Conservation (phyloP, 2,113 vertebrate genomes). For the Microtus pennsylvanicus region DNA sequence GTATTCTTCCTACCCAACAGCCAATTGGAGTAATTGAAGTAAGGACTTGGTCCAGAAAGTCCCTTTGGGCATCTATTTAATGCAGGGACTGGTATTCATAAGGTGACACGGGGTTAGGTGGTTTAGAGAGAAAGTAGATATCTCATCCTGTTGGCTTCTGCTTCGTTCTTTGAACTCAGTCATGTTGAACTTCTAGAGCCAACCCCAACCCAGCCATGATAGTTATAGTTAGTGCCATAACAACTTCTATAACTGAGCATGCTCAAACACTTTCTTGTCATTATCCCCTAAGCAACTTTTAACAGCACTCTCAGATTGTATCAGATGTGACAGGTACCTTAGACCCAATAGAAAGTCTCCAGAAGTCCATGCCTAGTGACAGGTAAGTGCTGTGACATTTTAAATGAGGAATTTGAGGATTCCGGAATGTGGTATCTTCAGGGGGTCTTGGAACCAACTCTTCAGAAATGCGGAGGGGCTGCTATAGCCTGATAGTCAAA, state of each 20-base stretch:
- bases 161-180: neutral
- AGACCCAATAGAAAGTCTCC: neutral
- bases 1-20: neutral
- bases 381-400: neutral
- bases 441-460: neutral
- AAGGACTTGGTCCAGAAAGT: constrained; percentile 3
- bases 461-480: neutral
- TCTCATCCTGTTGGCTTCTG: neutral
- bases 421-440: neutral
- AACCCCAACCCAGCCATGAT: neutral
- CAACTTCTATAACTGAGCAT: neutral
- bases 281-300: neutral
- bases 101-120: neutral
- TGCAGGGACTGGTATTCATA: neutral
- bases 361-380: neutral
- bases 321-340: neutral
- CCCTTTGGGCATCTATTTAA: constrained; percentile 1
- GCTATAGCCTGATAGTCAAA: too few relatives aligned
- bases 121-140: constrained; percentile 15
- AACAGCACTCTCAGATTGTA: neutral
- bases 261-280: neutral
- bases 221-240: neutral
- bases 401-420: neutral
- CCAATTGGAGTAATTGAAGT: neutral
- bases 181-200: neutral